Evolutionary conservation across 2,888 invertebrate genomes (phyloP), one percentile per base, ranked within the genome.

Genomic region (Melanostoma scalare): DNA sequence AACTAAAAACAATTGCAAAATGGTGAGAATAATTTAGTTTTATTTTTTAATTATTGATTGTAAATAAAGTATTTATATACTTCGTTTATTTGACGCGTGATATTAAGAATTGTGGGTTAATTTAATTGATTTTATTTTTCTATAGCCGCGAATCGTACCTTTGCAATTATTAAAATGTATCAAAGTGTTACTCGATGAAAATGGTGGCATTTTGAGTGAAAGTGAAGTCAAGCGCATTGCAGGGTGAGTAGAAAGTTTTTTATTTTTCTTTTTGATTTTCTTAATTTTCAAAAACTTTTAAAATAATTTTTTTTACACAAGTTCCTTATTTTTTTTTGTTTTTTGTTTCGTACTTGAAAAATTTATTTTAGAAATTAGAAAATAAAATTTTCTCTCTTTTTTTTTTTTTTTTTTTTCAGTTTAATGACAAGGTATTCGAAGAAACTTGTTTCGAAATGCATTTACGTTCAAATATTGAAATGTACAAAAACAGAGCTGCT

Each of bases 351-450:
- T n/a, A n/a, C n/a, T n/a, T n/a, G n/a, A n/a, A n/a, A n/a, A n/a
- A n/a, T n/a, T 63, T 48, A 9, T 4, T 10, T 35, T 63, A 5
- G 20, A 30, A 52, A 50, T 30, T 20, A 20, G 20, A 20, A 20
- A 20, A 20, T 20, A 20, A 20, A 20, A 20, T 30, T 35, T 60
- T 20, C 20, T 20, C 20, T 20, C 20, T 40, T 31, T 53, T 40
- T 31, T 4, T 65, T 8, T 31, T 4, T 65, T 8, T 48, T 0
- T 4, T 10, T 48, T 63, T 9, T 30, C 93, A 98, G 97, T 90
- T 94, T 98, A 89, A 98, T 98, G 98, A 96, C 96, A 56, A 97
- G 98, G 91, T 97, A 96, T 92, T 98, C 98, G 1, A 97, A 96
- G 91, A 98, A 98, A 91, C 93, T 98, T 86, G 98, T 98, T 69